These are phyloP conservation scores for Anguilla obscura DNA, from an alignment of 2,797 vertebrate genomes.

Conservation along the genomic window DNA sequence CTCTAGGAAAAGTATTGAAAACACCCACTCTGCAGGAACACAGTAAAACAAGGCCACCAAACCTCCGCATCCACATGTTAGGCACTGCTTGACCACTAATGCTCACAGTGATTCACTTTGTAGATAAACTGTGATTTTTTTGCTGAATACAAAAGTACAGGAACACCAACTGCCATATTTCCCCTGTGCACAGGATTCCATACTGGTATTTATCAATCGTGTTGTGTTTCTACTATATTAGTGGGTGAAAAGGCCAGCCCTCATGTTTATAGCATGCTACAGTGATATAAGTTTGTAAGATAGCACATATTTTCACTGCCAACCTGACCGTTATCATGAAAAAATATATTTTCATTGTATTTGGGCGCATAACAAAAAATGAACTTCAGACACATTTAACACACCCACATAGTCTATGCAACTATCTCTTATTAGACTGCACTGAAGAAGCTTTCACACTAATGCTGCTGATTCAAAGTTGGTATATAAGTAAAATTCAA, in stretches of 20 bases:
- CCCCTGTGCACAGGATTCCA: not conserved
- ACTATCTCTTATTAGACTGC: too few species aligned
- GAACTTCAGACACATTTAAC: too few species aligned
- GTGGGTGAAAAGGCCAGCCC: not conserved
- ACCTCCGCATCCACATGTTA: not conserved
- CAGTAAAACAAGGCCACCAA: not conserved
- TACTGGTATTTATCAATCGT: not conserved
- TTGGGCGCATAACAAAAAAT: too few species aligned
- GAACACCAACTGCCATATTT: not conserved
- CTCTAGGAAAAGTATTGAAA: not conserved
- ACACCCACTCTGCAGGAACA: not conserved
- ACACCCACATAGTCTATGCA: too few species aligned
- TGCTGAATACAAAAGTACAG: not conserved
- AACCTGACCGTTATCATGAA: not conserved
- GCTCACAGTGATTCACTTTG: not conserved
- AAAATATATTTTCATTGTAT: not conserved
- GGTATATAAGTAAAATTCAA: too few species aligned
- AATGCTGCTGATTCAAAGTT: too few species aligned
- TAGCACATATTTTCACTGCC: not conserved
- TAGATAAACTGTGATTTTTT: not conserved
- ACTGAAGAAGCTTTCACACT: too few species aligned
- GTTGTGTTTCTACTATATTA: not conserved
- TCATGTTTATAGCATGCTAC: not conserved
- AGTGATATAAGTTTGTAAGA: not conserved
- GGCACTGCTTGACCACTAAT: not conserved